Percentiles rank a stretch among this genome's conserved stretches.
These are phyloP conservation scores for Athalia rosae DNA, from an alignment of 2,888 invertebrate species.

Conservation along the genomic window DNA sequence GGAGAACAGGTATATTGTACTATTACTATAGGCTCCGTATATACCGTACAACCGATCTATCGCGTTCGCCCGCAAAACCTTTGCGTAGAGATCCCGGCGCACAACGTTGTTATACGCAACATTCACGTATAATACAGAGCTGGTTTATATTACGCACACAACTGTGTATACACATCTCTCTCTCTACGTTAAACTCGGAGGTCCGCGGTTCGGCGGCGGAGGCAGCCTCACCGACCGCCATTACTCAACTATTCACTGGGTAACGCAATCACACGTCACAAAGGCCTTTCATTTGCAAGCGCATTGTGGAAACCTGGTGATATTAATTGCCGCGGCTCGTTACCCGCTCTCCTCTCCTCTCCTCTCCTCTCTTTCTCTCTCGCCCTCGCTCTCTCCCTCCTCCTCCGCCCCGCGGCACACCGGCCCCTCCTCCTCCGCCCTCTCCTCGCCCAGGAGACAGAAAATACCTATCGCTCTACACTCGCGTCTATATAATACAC, in stretches of 20 bases:
- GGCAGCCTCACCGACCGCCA: slow-evolving; percentile 69
- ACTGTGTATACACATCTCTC: too few species aligned
- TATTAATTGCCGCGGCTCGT: slow-evolving; percentile 74
- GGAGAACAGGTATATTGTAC: not conserved
- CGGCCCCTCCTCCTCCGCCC: slow-evolving; percentile 47
- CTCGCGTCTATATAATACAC: not conserved
- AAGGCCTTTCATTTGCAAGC: slow-evolving; percentile 74
- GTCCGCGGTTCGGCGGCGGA: slow-evolving; percentile 64
- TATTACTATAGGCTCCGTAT: not conserved
- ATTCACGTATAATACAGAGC: slow-evolving; percentile 19
- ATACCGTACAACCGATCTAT: slow-evolving; percentile 22
- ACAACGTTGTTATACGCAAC: slow-evolving; percentile 1
- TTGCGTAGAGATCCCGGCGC: not conserved
- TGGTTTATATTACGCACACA: slow-evolving; percentile 15
- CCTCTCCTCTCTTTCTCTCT: too few species aligned
- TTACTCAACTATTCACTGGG: slow-evolving; percentile 74
- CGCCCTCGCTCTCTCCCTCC: slow-evolving; percentile 50
- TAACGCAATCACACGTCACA: slow-evolving; percentile 74
- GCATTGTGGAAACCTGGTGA: slow-evolving; percentile 73
- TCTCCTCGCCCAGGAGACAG: slow-evolving; percentile 31
- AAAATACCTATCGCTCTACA: slow-evolving; percentile 15
- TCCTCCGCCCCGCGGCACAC: slow-evolving; percentile 43
- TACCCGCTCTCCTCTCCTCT: slow-evolving; percentile 65
- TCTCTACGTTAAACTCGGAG: slow-evolving; percentile 11
- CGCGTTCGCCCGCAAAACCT: slow-evolving; percentile 29